Evolutionary conservation across 2,888 invertebrate species (phyloP).

Genomic region (Zhuqinia jingwanae): DNA sequence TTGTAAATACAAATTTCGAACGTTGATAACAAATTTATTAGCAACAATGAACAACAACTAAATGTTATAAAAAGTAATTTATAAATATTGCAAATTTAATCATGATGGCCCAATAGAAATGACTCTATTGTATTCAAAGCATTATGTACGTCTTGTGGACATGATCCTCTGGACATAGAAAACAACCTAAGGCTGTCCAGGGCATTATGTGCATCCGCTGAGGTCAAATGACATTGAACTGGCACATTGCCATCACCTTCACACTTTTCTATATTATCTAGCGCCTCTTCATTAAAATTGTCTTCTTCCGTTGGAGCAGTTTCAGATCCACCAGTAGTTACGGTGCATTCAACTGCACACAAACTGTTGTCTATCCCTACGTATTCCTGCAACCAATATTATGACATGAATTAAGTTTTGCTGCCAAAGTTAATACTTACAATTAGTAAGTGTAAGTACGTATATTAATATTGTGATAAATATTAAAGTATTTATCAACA

Average conservation of each 20-base stretch:
- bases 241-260: neutral
- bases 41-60: too few relatives aligned
- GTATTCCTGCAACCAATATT: conserved; percentile 56
- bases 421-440: too few relatives aligned
- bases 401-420: too few relatives aligned
- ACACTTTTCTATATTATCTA: neutral
- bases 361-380: conserved; percentile 56
- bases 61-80: too few relatives aligned
- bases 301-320: neutral
- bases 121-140: conserved; percentile 56
- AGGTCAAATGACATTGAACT: conserved; percentile 2
- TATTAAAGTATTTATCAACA: neutral
- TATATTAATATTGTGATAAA: too few relatives aligned
- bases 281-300: neutral
- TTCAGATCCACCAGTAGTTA: neutral
- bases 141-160: conserved; percentile 54
- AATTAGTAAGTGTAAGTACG: too few relatives aligned
- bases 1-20: too few relatives aligned
- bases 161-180: conserved; percentile 39
- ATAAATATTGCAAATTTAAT: too few relatives aligned
- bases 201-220: conserved; percentile 34
- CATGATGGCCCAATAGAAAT: conserved; percentile 48
- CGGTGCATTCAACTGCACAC: conserved; percentile 46
- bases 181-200: conserved; percentile 41
- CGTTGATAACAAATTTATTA: too few relatives aligned